Evolutionary conservation across 2,888 invertebrate species (phyloP).

Genomic region (Chloroclystis v-ata): DNA sequence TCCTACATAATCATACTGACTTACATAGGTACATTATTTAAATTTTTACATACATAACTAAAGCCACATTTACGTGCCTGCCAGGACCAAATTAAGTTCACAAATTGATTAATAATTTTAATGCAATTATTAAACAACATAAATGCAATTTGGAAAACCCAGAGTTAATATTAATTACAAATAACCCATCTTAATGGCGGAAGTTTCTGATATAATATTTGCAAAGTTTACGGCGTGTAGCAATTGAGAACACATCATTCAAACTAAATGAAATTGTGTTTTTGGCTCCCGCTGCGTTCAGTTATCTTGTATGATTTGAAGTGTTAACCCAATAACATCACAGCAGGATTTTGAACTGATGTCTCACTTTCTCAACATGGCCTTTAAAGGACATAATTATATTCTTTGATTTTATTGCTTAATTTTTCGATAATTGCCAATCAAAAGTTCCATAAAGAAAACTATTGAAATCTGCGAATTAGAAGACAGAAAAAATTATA

Average conservation of each 20-base stretch:
- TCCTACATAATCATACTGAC: neutral
- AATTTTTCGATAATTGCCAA: neutral
- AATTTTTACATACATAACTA: no score
- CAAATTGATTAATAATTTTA: no score
- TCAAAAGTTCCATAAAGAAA: neutral
- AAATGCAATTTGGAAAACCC: no score
- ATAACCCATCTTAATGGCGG: no score
- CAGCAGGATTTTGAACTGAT: slow-evolving; percentile 1
- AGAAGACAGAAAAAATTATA: no score
- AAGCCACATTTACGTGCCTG: no score
- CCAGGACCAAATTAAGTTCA: no score
- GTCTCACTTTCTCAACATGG: neutral
- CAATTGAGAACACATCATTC: neutral
- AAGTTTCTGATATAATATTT: neutral
- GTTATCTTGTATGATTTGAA: neutral
- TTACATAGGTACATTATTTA: no score
- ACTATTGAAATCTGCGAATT: neutral
- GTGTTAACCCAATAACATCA: neutral
- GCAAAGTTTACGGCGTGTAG: neutral
- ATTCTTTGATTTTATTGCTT: neutral
- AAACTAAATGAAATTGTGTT: neutral
- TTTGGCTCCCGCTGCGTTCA: neutral
- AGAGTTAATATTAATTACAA: no score
- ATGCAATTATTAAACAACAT: no score
- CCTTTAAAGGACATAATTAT: neutral